Base-by-base conservation (phyloP, 2,113 vertebrate genomes). In the Hymenochirus boettgeri region DNA sequence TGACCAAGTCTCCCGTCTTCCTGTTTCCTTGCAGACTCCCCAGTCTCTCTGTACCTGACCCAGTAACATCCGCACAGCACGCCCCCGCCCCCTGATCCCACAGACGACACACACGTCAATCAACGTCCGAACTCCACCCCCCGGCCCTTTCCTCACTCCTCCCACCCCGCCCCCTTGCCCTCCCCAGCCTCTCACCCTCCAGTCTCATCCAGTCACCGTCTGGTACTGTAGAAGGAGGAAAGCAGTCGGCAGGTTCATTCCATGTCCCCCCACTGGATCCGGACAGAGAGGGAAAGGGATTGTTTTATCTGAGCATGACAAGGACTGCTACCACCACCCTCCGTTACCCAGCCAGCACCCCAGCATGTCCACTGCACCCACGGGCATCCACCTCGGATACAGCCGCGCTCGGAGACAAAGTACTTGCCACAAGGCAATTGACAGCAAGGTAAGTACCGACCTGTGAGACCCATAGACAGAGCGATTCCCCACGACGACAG, bases 401-500 rank as follows among this genome's bases (percentile, higher is more conserved):
- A 82, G 85, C 82, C 79, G 29, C 74, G n/a, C 52, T 71, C 76
- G 65, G 70, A 77, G 69, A 66, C 21, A 79, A 62, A 69, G 63
- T 81, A 81, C 74, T 74, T 77, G 37, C 72, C 82, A 35, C 57
- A 76, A 82, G 82, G 81, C 79, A 83, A 58, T 69, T 86, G 77
- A 85, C 79, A 81, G 72, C 85, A 88, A n/a, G 88, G 88, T 88
- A 89, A 86, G n/a, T n/a, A n/a, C n/a, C n/a, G n/a, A n/a, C n/a
- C n/a, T n/a, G n/a, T n/a, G n/a, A n/a, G n/a, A n/a, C n/a, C n/a
- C n/a, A n/a, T n/a, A n/a, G n/a, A n/a, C n/a, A n/a, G n/a, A n/a
- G n/a, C n/a, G n/a, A n/a, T n/a, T n/a, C n/a, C n/a, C n/a, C n/a
- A n/a, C n/a, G n/a, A n/a, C n/a, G n/a, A n/a, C n/a, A n/a, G n/a